Percentiles rank a stretch among this genome's conserved stretches.
These are phyloP conservation scores for Marronus borbonicus DNA, from an alignment of 2,888 invertebrate species.

Conservation along the genomic window DNA sequence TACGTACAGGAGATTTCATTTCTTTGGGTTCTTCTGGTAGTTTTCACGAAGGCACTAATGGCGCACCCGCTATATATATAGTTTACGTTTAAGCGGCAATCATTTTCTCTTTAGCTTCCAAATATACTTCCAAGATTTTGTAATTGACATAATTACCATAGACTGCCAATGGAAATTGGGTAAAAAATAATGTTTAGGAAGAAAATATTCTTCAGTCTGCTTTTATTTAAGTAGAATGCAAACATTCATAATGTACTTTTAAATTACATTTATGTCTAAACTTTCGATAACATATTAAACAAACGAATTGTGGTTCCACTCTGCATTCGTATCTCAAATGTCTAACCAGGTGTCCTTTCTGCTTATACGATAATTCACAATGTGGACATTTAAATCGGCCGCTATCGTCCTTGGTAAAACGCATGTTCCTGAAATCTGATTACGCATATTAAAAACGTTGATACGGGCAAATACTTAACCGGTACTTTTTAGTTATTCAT, in stretches of 20 bases:
- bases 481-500: slow-evolving; percentile 21
- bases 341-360: slow-evolving; percentile 80
- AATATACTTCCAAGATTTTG: too few species aligned
- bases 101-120: too few species aligned
- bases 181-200: background rate
- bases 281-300: slow-evolving; percentile 61
- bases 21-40: too few species aligned
- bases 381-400: slow-evolving; percentile 56
- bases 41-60: too few species aligned
- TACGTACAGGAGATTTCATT: too few species aligned
- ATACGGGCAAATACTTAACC: slow-evolving; percentile 28
- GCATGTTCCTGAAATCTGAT: slow-evolving; percentile 61
- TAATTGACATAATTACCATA: too few species aligned
- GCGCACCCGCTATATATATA: too few species aligned
- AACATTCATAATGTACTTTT: slow-evolving; percentile 68
- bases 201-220: background rate
- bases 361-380: slow-evolving; percentile 72
- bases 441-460: slow-evolving; percentile 22
- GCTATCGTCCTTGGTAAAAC: slow-evolving; percentile 61
- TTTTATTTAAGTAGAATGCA: slow-evolving; percentile 26
- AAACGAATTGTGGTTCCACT: slow-evolving; percentile 68
- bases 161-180: background rate
- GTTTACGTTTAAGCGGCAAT: too few species aligned
- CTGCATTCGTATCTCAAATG: slow-evolving; percentile 67
- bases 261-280: slow-evolving; percentile 71